Base-by-base conservation (phyloP, 2,888 invertebrate genomes). In the Petrolisthes manimaculis region DNA sequence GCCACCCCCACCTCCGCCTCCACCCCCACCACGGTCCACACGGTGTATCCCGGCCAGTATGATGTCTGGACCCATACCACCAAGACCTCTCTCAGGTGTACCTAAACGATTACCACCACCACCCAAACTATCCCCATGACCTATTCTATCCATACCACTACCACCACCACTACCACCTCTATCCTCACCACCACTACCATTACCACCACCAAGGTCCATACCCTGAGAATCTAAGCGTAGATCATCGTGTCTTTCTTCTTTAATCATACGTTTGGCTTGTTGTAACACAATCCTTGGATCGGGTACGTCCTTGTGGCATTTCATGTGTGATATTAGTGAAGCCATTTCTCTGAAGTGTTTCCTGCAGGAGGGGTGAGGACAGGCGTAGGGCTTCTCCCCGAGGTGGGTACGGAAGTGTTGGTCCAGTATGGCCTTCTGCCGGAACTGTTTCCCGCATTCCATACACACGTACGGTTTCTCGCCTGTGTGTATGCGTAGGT, bases 321-420 rank as follows among this genome's bases (percentile, higher is more conserved):
- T 89, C 90, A 90, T 90, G 56, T 90, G 90, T 54, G 90, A 90
- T 79, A 90, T 90, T 1, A 90, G 84, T 0, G 90, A 83, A 24
- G 90, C 90, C 90, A 90, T 90, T 75, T 90, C 90, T 24, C 90
- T 74, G 71, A 90, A 90, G 77, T 90, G 90, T 80, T 90, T 90
- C n/a, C 90, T 82, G 61, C 90, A 90, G 4, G 89, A 84, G 18
- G 90, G 90, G 55, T 90, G 90, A 2, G 90, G 90, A 75, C 90
- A 90, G 9, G 90, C 90, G 74, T 89, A 90, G 21, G 90, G 90
- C 54, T 90, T 90, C 67, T 90, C 90, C 9, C 90, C 90, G 89
- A 53, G 89, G 61, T 90, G 90, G 24, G 90, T 90, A 54, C 90
- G 83, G 78, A 88, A 90, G 77, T 90, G 90, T 82, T 90, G 90